Conservation (phyloP, 2,113 vertebrate species). For the Antechinus stuartii region DNA sequence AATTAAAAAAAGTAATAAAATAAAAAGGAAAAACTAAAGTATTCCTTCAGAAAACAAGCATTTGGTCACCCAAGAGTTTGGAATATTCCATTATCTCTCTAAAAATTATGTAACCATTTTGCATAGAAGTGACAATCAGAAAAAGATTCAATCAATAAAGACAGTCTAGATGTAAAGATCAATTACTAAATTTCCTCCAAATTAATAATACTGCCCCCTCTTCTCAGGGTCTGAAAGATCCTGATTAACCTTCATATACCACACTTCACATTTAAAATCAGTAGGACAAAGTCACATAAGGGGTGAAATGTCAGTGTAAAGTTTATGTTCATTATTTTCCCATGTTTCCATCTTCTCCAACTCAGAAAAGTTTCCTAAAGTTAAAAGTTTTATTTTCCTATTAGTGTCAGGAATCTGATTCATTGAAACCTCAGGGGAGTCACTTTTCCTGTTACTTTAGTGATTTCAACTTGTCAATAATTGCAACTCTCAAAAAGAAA, state of each 20-base stretch:
- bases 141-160: slow-evolving; percentile 24
- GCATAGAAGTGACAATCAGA: neutral
- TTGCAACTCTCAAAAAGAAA: neutral
- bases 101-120: slow-evolving; percentile 67
- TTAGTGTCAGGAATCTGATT: neutral
- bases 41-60: neutral
- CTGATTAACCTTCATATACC: slow-evolving; percentile 29
- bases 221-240: slow-evolving; percentile 7
- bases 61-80: slow-evolving; percentile 26
- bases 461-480: neutral
- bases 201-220: neutral
- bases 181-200: slow-evolving; percentile 7
- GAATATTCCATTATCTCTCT: slow-evolving; percentile 60
- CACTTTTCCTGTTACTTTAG: slow-evolving; percentile 22
- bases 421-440: slow-evolving; percentile 32
- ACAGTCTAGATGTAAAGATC: neutral
- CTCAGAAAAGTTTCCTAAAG: neutral
- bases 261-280: neutral
- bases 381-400: neutral
- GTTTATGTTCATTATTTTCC: neutral
- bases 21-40: neutral
- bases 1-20: neutral
- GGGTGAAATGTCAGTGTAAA: neutral
- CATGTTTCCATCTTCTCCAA: slow-evolving; percentile 15
- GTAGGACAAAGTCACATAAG: neutral